Evolutionary conservation across 2,797 vertebrate species (phyloP).

Genomic region (Erithacus rubecula): DNA sequence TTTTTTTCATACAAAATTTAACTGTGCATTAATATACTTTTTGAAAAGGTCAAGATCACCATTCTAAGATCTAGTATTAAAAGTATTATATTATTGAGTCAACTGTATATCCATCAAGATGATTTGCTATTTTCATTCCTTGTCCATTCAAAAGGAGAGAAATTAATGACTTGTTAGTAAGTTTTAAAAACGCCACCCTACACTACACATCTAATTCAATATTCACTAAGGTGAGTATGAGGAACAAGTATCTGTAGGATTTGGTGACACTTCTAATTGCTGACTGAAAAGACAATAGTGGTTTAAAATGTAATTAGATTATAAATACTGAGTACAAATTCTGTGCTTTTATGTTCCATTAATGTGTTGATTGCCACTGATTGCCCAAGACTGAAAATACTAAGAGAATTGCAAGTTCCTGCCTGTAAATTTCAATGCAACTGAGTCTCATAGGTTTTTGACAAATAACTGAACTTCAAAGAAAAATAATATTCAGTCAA

Average conservation of each 20-base stretch:
- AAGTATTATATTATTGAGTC: background rate
- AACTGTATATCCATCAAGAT: background rate
- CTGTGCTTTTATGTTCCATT: background rate
- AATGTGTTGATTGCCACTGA: background rate
- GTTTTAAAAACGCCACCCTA: background rate
- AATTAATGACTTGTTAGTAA: background rate
- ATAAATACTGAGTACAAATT: background rate
- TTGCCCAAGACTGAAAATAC: background rate
- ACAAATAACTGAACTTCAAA: slow-evolving; percentile 1
- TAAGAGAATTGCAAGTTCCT: background rate
- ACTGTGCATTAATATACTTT: background rate
- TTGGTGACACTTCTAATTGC: background rate
- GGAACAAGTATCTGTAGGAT: background rate
- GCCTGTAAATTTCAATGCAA: background rate
- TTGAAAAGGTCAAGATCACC: background rate
- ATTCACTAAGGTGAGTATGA: background rate
- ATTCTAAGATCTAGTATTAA: background rate
- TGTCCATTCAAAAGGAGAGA: background rate
- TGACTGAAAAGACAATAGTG: background rate
- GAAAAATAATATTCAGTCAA: background rate
- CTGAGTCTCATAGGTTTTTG: background rate
- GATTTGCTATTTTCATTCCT: background rate
- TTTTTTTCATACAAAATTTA: background rate
- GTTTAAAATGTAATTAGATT: background rate
- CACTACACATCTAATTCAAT: background rate